A percentile compares a stretch with the other conserved stretches of the same genome.
phyloP scores from a whole-genome alignment of 2,888 invertebrate species.

The Erebia aethiops region DNA sequence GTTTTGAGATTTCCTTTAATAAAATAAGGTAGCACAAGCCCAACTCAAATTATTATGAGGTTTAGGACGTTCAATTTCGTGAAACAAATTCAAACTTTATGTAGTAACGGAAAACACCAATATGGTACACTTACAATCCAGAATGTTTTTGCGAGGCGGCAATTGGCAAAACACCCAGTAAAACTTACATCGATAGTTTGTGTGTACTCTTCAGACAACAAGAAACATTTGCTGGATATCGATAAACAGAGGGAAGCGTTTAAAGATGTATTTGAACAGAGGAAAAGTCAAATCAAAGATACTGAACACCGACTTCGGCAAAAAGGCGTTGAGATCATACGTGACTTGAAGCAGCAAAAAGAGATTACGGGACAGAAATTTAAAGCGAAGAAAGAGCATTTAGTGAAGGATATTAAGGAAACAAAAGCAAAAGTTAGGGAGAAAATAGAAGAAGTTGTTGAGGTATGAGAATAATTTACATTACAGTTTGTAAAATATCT shows the following conservation, averaged over 20 bases:
- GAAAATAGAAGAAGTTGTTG: conserved; percentile 89
- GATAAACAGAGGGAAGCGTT: conserved; percentile 77
- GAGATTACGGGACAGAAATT: conserved; percentile 70
- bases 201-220: conserved; percentile 65
- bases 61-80: conserved; percentile 53
- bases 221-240: conserved; percentile 67
- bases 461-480: conserved; percentile 67
- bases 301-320: conserved; percentile 80
- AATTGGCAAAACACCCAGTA: conserved; percentile 46
- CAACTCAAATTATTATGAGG: conserved; percentile 51
- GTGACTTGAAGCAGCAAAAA: conserved; percentile 73
- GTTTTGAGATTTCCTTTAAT: background rate
- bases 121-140: conserved; percentile 44
- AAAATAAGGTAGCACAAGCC: background rate
- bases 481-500: background rate
- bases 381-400: conserved; percentile 83
- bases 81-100: conserved; percentile 53
- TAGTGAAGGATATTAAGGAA: conserved; percentile 88
- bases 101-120: conserved; percentile 44
- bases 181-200: conserved; percentile 53
- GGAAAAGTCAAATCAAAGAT: conserved; percentile 83
- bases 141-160: conserved; percentile 46
- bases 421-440: conserved; percentile 88
- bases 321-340: conserved; percentile 70
- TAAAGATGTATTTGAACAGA: conserved; percentile 84